A percentile compares a stretch with the other conserved stretches of the same genome.
These are phyloP conservation scores for Rotaria magnacalcarata DNA, from an alignment of 2,888 invertebrate species.

Conservation along the genomic window DNA sequence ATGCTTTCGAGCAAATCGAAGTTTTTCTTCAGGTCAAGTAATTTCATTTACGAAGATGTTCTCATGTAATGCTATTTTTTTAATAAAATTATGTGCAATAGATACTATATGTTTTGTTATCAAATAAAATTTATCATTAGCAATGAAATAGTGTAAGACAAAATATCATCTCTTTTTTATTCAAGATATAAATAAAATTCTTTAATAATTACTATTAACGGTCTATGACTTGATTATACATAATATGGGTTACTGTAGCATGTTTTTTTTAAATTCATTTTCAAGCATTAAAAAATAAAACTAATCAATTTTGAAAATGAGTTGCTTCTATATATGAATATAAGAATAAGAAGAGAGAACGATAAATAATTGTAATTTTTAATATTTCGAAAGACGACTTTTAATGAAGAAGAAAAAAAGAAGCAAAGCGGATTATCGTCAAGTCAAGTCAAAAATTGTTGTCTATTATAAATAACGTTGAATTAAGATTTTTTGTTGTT, in stretches of 20 bases:
- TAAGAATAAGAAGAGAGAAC: background rate
- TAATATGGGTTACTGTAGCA: background rate
- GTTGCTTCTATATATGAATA: background rate
- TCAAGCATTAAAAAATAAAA: background rate
- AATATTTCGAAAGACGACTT: background rate
- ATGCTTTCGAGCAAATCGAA: too few relatives aligned
- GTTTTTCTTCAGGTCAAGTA: too few relatives aligned
- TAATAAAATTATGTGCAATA: too few relatives aligned
- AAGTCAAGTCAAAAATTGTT: conserved; percentile 11
- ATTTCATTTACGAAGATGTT: too few relatives aligned
- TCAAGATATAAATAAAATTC: too few relatives aligned
- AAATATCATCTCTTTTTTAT: too few relatives aligned
- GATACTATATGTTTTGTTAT: too few relatives aligned
- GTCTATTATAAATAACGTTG: background rate
- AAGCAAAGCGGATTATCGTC: background rate
- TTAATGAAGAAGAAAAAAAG: background rate
- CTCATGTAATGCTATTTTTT: too few relatives aligned
- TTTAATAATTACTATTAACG: too few relatives aligned
- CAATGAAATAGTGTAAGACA: too few relatives aligned
- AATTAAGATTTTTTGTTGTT: background rate
- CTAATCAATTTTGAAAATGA: background rate
- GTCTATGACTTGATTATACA: too few relatives aligned
- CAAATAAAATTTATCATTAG: too few relatives aligned
- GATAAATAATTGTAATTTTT: background rate
- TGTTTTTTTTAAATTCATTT: background rate